phyloP scores from a whole-genome alignment of 2,797 vertebrate genomes.

The Premnoplex brunnescens region DNA sequence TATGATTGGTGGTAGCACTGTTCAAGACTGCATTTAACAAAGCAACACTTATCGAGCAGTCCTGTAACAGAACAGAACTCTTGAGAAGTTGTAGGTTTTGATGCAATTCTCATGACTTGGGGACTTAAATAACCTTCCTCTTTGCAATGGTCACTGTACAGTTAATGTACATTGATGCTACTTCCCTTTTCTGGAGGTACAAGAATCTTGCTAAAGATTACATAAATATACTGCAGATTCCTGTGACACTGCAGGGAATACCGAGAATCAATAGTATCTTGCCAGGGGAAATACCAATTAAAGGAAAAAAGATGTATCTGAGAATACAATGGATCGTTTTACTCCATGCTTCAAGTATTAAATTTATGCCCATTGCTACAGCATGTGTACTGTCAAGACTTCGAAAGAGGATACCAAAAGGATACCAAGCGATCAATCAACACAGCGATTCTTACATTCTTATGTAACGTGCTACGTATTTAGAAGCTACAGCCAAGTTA shows the following conservation, averaged over 20 bases:
- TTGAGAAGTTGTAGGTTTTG: neutral
- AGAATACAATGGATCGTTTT: conserved; percentile 5
- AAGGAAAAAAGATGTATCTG: neutral
- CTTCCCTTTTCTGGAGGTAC: neutral
- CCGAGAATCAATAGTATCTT: neutral
- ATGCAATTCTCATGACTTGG: neutral
- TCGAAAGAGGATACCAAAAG: conserved; percentile 34
- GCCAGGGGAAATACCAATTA: neutral
- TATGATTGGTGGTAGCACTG: neutral
- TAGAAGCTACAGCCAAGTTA: neutral
- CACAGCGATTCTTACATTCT: neutral
- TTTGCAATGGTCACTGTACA: neutral
- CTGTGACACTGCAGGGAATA: neutral
- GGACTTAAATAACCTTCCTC: neutral
- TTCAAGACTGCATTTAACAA: neutral
- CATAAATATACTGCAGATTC: neutral
- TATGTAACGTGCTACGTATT: neutral
- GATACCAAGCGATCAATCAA: conserved; percentile 5
- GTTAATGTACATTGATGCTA: neutral
- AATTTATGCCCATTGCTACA: neutral
- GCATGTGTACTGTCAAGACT: neutral
- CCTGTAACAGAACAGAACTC: neutral
- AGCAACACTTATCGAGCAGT: neutral
- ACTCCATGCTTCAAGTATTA: neutral
- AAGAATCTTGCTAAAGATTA: neutral